Conservation (phyloP, 2,113 vertebrate species). For the Menidia beryllina region DNA sequence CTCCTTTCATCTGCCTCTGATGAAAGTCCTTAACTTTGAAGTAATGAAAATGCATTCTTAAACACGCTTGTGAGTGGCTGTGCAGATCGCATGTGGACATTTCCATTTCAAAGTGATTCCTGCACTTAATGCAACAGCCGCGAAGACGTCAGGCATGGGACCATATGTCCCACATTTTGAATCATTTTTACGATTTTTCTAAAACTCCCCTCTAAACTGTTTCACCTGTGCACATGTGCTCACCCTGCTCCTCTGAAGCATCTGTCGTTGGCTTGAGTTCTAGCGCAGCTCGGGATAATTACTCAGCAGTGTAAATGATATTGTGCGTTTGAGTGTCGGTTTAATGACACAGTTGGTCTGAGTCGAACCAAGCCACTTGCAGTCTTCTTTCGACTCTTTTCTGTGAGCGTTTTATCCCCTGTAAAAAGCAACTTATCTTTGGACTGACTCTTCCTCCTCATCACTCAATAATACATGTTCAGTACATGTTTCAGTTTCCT, state of each 20-base stretch:
- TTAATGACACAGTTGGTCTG: conserved; percentile 41
- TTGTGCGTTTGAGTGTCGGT: not conserved
- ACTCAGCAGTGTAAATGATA: conserved; percentile 78
- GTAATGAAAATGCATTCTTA: conserved; percentile 6
- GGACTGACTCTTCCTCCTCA: no score
- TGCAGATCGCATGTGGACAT: not conserved
- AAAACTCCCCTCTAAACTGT: conserved; percentile 35
- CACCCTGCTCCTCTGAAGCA: conserved; percentile 47
- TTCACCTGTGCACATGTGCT: conserved; percentile 28
- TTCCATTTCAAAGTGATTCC: conserved; percentile 12
- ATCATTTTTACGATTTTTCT: conserved; percentile 3
- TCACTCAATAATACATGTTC: no score
- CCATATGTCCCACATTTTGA: not conserved
- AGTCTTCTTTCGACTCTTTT: not conserved
- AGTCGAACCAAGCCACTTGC: conserved; percentile 32
- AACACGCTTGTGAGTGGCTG: not conserved
- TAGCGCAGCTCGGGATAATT: conserved; percentile 77
- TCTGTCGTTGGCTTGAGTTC: conserved; percentile 70
- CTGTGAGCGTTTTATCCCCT: no score
- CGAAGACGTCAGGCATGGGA: conserved; percentile 8
- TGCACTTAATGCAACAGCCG: not conserved
- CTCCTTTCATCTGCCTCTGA: conserved; percentile 2
- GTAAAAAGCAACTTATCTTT: conserved; percentile 22
- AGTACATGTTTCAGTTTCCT: no score
- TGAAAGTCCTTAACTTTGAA: conserved; percentile 26